Evolutionary conservation across 2,797 vertebrate species (phyloP).

Genomic region (Sebastes diaconus): DNA sequence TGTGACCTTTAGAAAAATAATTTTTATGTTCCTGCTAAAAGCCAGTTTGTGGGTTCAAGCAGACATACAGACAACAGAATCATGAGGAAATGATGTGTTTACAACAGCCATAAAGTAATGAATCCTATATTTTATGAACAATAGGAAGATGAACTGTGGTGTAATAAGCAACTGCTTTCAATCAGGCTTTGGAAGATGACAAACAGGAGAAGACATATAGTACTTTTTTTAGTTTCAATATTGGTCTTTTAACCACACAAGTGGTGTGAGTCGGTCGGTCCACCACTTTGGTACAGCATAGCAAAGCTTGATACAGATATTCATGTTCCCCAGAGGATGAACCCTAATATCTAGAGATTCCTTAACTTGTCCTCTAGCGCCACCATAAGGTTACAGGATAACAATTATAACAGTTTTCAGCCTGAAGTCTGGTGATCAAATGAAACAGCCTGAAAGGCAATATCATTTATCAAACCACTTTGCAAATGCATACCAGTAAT

Average conservation of each 20-base stretch:
- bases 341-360: background rate
- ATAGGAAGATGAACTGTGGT: background rate
- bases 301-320: too few species aligned
- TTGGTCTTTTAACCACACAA: background rate
- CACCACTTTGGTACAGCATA: background rate
- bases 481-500: background rate
- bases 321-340: background rate
- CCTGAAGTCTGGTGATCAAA: background rate
- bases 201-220: background rate
- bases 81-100: background rate
- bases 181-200: background rate
- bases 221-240: background rate
- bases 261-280: background rate
- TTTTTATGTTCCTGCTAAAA: constrained; percentile 9
- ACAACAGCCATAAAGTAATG: background rate
- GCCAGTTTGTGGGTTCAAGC: background rate
- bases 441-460: background rate
- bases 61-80: background rate
- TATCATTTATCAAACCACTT: background rate
- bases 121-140: background rate
- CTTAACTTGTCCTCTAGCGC: background rate
- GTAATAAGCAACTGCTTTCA: background rate
- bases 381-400: background rate
- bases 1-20: constrained; percentile 15
- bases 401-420: background rate